Conservation (phyloP, 2,113 vertebrate genomes). For the Rhinoptilus africanus region DNA sequence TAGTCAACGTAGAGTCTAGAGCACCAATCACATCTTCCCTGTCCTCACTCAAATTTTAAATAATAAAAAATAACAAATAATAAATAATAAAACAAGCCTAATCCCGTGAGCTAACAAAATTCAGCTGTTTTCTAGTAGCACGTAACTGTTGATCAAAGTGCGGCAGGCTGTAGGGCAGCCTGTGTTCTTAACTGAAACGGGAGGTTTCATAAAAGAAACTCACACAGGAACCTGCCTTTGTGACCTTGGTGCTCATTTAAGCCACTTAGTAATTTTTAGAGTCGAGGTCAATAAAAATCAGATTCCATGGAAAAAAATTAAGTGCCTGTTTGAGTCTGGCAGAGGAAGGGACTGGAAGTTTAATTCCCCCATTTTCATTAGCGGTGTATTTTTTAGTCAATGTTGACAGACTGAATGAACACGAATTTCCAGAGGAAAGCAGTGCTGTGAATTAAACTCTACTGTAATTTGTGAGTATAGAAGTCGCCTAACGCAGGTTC, state of each 20-base stretch:
- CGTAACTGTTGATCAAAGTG: background rate
- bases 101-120: constrained; percentile 17
- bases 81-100: background rate
- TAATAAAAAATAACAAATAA: background rate
- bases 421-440: background rate
- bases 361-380: constrained; percentile 35
- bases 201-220: constrained; percentile 40
- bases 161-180: background rate
- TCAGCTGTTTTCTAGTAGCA: background rate
- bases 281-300: constrained; percentile 53
- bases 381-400: background rate
- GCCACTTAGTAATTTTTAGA: constrained; percentile 57
- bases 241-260: constrained; percentile 41
- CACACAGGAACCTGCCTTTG: constrained; percentile 33
- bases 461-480: background rate
- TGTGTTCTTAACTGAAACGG: background rate
- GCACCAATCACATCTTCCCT: background rate
- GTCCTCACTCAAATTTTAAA: background rate
- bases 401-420: constrained; percentile 34
- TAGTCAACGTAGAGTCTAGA: background rate
- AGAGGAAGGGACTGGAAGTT: background rate
- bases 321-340: background rate
- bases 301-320: background rate
- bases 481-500: background rate
- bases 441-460: background rate